These are phyloP conservation scores for Pagetopsis macropterus DNA, from an alignment of 2,797 vertebrate species.

Conservation along the genomic window DNA sequence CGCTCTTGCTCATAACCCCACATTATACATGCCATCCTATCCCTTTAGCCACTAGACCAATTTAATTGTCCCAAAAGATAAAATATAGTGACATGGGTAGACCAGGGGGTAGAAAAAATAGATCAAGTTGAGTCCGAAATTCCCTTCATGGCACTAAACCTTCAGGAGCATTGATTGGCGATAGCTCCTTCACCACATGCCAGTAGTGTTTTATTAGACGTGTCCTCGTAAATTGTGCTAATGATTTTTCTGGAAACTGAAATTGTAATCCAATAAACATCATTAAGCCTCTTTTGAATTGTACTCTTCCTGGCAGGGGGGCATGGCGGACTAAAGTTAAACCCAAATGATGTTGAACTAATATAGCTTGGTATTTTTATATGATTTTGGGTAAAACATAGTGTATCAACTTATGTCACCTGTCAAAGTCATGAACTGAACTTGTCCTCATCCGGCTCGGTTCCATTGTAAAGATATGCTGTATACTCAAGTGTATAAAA, in stretches of 20 bases:
- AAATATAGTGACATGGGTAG: constrained; percentile 45
- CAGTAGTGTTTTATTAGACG: constrained; percentile 62
- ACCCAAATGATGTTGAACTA: constrained; percentile 45
- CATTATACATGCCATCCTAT: constrained; percentile 48
- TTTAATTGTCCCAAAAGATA: constrained; percentile 57
- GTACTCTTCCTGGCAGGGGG: constrained; percentile 46
- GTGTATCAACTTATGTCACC: constrained; percentile 14
- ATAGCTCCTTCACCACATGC: constrained; percentile 62
- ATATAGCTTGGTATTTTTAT: constrained; percentile 42
- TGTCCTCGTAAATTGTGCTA: constrained; percentile 76
- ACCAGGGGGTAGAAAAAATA: constrained; percentile 20
- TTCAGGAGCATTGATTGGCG: constrained; percentile 70
- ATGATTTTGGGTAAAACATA: constrained; percentile 6
- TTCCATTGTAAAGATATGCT: constrained; percentile 1
- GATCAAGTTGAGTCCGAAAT: constrained; percentile 59
- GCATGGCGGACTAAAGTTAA: constrained; percentile 45
- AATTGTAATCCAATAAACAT: constrained; percentile 77
- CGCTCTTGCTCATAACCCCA: constrained; percentile 35
- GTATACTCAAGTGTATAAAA: too few relatives aligned
- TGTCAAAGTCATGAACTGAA: neutral
- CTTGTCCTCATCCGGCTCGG: constrained; percentile 6
- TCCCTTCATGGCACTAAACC: constrained; percentile 60
- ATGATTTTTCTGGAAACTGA: constrained; percentile 76
- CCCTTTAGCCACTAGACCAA: constrained; percentile 35
- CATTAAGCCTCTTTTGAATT: constrained; percentile 77